Base-by-base conservation (phyloP, 2,888 invertebrate species). In the Corbicula japonica region DNA sequence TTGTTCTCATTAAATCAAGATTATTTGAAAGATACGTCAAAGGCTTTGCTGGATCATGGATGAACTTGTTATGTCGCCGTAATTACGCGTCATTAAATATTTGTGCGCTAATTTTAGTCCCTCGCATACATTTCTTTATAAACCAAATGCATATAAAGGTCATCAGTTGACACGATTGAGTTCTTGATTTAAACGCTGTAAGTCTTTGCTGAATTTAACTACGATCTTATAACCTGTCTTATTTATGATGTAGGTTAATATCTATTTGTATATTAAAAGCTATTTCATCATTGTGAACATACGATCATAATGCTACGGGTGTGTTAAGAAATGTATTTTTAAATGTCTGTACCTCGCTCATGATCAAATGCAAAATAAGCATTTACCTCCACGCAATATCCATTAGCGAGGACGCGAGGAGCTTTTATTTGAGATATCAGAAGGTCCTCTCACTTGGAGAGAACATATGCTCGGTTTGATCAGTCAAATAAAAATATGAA, bases 351-450 rank as follows among this genome's bases (percentile, higher is more conserved):
- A n/a, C 54, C 30, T n/a, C 48, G 38, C 63, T 50, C 38, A 58
- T 54, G 66, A 66, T 70, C 54, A 65, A 32, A 56, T 41, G 68
- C 44, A 56, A 60, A 78, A 75, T 70, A 74, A 56, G 58, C 66
- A 79, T 79, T 79, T 75, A 75, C 79, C 79, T 52, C 74, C 79
- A 52, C 68, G 79, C 46, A 46, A 61, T 35, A 61, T 12, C 38
- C 63, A 60, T 65, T 73, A 66, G 34, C 21, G 35, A 61, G 46
- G 38, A 35, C 68, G 52, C 56, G 48, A 44, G 41, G 68, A 28
- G 61, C 5, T 26, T 68, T 75, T 41, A 66, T 54, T 38, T 26
- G 12, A 26, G 54, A 26, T 66, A n/a, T 41, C 54, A 6, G 32
- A 32, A 56, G 35, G 6, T 4, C n/a, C 23, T n/a, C 32, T 23